Base-by-base conservation (phyloP, 2,797 vertebrate species). In the Labeo calbasu region DNA sequence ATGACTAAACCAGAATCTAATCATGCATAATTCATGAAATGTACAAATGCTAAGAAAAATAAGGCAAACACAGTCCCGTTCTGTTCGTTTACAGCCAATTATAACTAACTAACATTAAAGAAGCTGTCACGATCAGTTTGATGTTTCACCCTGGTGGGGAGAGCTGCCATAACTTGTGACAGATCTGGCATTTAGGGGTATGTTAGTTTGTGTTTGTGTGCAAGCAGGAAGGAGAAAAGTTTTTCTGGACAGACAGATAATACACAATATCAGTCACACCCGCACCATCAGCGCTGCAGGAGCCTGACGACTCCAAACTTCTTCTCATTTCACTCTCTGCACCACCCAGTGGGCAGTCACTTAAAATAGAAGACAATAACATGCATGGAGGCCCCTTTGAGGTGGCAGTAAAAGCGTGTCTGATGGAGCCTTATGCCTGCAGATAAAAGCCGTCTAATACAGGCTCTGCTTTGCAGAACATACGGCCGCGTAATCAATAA, bases 321-420 rank as follows among this genome's bases (percentile, higher is more conserved):
- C 88, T 87, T 87, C 59, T 83, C 89, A 83, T 88, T 88, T 92
- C 85, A 77, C 88, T 90, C 82, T 68, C 76, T 87, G 81, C 80
- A 13, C 75, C 14, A 59, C 88, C n/a, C 86, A 59, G 87, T 61
- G 21, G 92, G 93, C 84, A 89, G 90, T 72, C 86, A 89, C 92
- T 90, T 88, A 87, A 92, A 95, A 94, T 92, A 94, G 93, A 92
- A 93, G 90, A 92, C 92, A 93, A 92, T 94, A 91, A 93, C 91
- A 93, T 88, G 92, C 93, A 93, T 92, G 92, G 90, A 87, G 90
- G 88, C 86, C 81, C 89, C 86, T 92, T 91, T 85, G 68, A 87
- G 90, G 85, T 87, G 89, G 88, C 88, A 86, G 89, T 89, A 87
- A 78, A 87, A 92, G 87, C 77, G 48, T 86, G 78, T 86, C 88